Percentiles rank a stretch among this genome's conserved stretches.
phyloP scores from a whole-genome alignment of 2,797 vertebrate species.

The Coregonus sp. region DNA sequence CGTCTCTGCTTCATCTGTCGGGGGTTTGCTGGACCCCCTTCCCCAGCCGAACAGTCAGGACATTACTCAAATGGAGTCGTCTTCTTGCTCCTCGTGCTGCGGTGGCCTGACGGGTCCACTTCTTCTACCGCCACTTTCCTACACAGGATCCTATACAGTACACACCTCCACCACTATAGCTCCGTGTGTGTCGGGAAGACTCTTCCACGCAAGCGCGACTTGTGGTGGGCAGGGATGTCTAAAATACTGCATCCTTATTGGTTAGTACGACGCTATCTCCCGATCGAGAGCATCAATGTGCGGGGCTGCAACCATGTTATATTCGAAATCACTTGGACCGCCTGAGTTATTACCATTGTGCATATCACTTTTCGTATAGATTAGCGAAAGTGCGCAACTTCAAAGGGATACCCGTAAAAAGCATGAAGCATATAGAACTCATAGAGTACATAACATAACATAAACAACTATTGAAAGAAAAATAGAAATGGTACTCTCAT shows the following conservation, averaged over 20 bases:
- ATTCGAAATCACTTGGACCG: too few species aligned
- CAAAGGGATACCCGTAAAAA: too few species aligned
- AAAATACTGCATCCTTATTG: not conserved
- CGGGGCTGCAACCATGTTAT: too few species aligned
- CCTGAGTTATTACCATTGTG: too few species aligned
- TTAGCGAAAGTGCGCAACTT: too few species aligned
- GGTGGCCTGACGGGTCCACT: not conserved
- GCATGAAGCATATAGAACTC: not conserved
- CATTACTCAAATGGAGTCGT: slow-evolving; percentile 52
- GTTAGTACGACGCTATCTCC: not conserved
- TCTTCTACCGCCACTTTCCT: not conserved
- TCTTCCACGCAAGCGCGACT: slow-evolving; percentile 12
- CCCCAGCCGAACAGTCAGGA: slow-evolving; percentile 69
- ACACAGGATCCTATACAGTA: not conserved
- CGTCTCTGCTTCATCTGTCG: slow-evolving; percentile 28
- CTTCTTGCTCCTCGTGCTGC: not conserved
- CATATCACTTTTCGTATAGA: too few species aligned
- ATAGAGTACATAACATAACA: not conserved
- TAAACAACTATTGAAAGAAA: too few species aligned
- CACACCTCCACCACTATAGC: too few species aligned
- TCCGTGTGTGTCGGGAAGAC: not conserved
- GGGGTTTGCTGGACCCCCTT: slow-evolving; percentile 55
- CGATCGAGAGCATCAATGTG: too few species aligned
- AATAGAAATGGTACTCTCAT: too few species aligned
- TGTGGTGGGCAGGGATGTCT: not conserved